phyloP scores from a whole-genome alignment of 2,888 invertebrate species.

The Drosophila rellima region DNA sequence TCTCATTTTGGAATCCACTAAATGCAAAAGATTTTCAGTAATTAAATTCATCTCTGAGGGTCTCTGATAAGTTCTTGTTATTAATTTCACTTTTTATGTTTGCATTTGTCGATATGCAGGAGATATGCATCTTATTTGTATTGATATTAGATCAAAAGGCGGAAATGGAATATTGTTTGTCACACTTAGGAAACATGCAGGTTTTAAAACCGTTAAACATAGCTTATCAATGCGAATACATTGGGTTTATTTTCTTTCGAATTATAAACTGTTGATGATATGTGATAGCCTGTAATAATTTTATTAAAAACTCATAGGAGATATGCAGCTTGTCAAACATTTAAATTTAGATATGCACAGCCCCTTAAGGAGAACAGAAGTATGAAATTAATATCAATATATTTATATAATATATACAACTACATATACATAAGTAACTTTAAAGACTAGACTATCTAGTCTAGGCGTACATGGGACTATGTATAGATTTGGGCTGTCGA shows the following conservation, averaged over 20 bases:
- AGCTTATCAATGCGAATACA: no score
- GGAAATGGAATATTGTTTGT: background rate
- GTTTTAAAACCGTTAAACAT: background rate
- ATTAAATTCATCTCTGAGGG: background rate
- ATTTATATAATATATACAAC: slow-evolving; percentile 24
- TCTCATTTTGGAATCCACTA: background rate
- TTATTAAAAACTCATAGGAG: background rate
- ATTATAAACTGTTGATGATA: background rate
- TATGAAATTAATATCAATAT: slow-evolving; percentile 16
- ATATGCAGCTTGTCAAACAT: background rate
- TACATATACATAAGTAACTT: slow-evolving; percentile 34
- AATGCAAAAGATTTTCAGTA: background rate
- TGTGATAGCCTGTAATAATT: background rate
- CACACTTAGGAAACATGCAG: background rate
- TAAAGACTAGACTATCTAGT: slow-evolving; percentile 22
- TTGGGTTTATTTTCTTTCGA: background rate
- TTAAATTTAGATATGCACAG: slow-evolving; percentile 52
- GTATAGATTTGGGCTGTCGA: background rate
- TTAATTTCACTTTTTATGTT: background rate
- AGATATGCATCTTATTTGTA: background rate
- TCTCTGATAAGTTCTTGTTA: background rate
- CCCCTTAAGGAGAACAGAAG: slow-evolving; percentile 54
- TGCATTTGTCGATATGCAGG: background rate
- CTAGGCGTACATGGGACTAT: slow-evolving; percentile 13
- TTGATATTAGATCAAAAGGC: background rate